Percentiles rank a stretch among this genome's conserved stretches.
These are phyloP conservation scores for Hedychridium roseum DNA, from an alignment of 2,888 invertebrate genomes.

Conservation along the genomic window DNA sequence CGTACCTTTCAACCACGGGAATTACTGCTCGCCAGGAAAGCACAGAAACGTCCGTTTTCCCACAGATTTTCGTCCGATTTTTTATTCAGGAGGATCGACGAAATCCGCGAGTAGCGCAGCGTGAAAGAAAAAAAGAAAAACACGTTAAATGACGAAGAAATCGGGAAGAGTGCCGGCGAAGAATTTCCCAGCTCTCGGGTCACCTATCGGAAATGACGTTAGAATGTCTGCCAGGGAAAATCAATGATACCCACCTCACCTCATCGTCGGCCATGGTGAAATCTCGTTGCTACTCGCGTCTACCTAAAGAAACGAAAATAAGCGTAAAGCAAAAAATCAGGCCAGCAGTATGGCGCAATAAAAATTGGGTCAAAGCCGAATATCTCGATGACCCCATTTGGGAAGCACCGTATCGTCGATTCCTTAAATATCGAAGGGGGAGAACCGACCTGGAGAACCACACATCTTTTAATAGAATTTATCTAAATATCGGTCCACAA, in stretches of 20 bases:
- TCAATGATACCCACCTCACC: constrained; percentile 79
- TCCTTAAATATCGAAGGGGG: too few species aligned
- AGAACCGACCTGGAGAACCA: too few species aligned
- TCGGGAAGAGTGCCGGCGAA: neutral
- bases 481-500: too few species aligned
- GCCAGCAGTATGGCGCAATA: too few species aligned
- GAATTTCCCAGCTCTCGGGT: too few species aligned
- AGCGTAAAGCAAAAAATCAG: constrained; percentile 17
- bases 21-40: constrained; percentile 29
- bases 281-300: constrained; percentile 66
- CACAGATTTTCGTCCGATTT: constrained; percentile 12
- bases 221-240: neutral
- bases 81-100: constrained; percentile 6
- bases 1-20: constrained; percentile 33
- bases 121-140: constrained; percentile 16
- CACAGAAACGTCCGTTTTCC: constrained; percentile 6
- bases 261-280: constrained; percentile 92
- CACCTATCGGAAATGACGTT: too few species aligned
- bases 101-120: constrained; percentile 3
- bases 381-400: too few species aligned
- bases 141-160: constrained; percentile 1
- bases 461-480: too few species aligned
- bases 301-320: constrained; percentile 66
- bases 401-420: too few species aligned
- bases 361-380: too few species aligned